Base-by-base conservation (phyloP, 2,888 invertebrate species). In the Hirtodrosophila trivittata region DNA sequence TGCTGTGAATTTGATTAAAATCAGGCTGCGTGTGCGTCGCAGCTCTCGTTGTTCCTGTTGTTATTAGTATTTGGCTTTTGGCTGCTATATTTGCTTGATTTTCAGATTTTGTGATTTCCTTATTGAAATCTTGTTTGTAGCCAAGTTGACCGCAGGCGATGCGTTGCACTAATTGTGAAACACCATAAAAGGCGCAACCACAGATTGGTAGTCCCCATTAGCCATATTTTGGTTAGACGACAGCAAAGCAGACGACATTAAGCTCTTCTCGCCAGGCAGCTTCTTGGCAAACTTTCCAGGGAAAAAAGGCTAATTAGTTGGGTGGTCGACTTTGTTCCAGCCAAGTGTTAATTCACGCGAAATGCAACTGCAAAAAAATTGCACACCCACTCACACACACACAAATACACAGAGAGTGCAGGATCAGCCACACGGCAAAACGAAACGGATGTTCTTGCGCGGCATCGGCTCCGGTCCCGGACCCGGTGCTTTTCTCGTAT, bases 1-100 rank as follows among this genome's bases (percentile, higher is more conserved):
- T 87, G 87, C 87, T 87, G 88, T 87, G 88, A 87, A 88, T 88
- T 87, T 86, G 87, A 87, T 87, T 87, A 88, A 80, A 88, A 87
- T 87, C 87, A 77, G 80, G 51, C 75, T 75, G 77, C 75, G 81
- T 83, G 84, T 73, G 70, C 67, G 69, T 75, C 71, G 50, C 52
- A 64, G 67, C 55, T 60, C 42, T 46, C 43, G 39, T 42, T 63
- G 39, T 30, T 60, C 43, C 42, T 68, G 54, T 42, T 69, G 49
- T 49, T 70, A 38, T 49, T 58, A 41, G 38, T 49, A 52, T 64
- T 60, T 64, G 54, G 60, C 75, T 71, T 66, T 58, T 62, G 54
- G 74, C 58, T 63, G 70, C 75, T 66, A 65, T 60, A 65, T 75
- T 75, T 64, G 65, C 65, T 69, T 66, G 75, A 72, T 70, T 64